phyloP scores from a whole-genome alignment of 2,113 vertebrate species.

The Bambusicola thoracicus region DNA sequence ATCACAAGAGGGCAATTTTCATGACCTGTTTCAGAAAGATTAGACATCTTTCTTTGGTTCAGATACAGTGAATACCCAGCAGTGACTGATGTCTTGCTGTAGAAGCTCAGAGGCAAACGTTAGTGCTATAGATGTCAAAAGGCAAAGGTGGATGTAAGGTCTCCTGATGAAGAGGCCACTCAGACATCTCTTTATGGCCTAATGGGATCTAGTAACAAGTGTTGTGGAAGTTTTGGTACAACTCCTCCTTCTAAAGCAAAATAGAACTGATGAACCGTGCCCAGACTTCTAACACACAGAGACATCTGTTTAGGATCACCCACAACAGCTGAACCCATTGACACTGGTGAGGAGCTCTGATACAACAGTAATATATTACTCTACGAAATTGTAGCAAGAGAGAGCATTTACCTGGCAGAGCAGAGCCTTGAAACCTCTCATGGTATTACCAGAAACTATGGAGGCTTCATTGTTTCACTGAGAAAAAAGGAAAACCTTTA shows the following conservation, averaged over 20 bases:
- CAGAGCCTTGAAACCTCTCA: background rate
- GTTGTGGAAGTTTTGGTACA: background rate
- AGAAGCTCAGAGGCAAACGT: background rate
- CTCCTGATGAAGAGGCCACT: background rate
- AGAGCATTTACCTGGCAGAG: background rate
- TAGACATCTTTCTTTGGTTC: background rate
- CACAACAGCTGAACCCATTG: background rate
- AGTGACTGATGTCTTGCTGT: background rate
- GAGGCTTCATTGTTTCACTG: background rate
- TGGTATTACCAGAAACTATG: background rate
- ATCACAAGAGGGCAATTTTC: background rate
- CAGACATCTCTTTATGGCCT: background rate
- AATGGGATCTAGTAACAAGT: background rate
- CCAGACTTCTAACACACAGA: background rate
- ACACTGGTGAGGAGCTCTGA: background rate
- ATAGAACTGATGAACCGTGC: background rate
- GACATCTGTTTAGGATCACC: background rate
- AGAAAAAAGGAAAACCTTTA: background rate
- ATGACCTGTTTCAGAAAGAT: background rate
- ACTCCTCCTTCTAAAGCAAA: background rate
- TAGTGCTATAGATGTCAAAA: background rate
- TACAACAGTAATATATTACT: background rate
- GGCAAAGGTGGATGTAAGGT: fast-evolving
- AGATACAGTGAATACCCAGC: background rate
- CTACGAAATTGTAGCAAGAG: background rate